Evolutionary conservation across 1,140 invertebrate species (phyloP), one percentile per base, ranked within the genome.

Genomic region (Cyclina sinensis): DNA sequence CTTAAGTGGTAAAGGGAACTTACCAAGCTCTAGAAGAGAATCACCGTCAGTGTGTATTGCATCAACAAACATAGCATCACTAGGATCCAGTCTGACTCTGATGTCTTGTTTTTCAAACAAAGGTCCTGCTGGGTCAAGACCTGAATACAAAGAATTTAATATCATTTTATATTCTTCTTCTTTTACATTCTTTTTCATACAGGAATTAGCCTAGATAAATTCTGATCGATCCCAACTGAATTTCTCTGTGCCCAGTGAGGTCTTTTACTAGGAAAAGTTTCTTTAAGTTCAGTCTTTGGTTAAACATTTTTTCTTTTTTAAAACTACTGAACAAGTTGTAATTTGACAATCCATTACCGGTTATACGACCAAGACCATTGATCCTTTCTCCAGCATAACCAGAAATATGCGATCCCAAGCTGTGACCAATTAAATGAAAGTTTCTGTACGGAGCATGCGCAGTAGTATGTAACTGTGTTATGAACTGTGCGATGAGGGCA

Each of bases 11-110:
- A 68, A 12, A 35, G 5, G 37, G 35, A 46, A 21, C n/a, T 76
- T 89, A 90, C 98, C 91, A 78, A 91, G 46, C 30, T 90, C 73
- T 2, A 91, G 51, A 21, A 93, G 78, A 51, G 79, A 83, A 32
- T 88, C 98, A 0, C 98, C 98, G 94, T 99, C 99, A 24, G 98
- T 98, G 93, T 99, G 98, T 65, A 99, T 99, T 0, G 98, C 98
- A 94, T 99, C 98, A 0, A 99, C 98, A 94, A 99, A 99, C 54
- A 97, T 96, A 0, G 98, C 98, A 95, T 99, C 98, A 32, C 92
- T 91, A 27, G 92, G 90, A 65, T 95, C 95, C n/a, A 96, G 87
- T 24, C 92, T 59, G 11, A 92, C 90, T 35, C 96, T 95, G 86
- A 93, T 32, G 89, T 92, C 73, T 95, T 89, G 59, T 96, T 96